Base-by-base conservation (phyloP, 2,888 invertebrate species). In the Heliconius aoede region DNA sequence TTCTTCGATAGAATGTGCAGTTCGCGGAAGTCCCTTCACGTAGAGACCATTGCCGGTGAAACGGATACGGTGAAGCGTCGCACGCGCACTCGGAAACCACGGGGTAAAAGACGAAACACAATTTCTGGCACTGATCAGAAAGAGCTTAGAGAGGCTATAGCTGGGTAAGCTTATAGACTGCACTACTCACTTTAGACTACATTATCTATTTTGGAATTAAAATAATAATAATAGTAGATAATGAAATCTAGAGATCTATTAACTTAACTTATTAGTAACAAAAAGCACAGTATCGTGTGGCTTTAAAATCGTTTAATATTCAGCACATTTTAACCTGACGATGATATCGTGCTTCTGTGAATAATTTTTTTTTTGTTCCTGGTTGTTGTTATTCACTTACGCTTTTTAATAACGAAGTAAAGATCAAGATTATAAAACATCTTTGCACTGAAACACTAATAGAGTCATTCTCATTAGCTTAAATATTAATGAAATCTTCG, bases 51-150 rank as follows among this genome's bases (percentile, higher is more conserved):
- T 78, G 80, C 85, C 78, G 94, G 91, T 76, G 95, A 96, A 85
- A 95, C 95, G 65, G 95, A 95, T 89, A 95, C 95, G 68, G 95
- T 96, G 78, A 96, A 96, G 87, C 95, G 97, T 83, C 94, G 97
- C 84, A 96, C 96, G 74, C 95, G 97, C 86, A 95, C 96, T 72
- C 95, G 97, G 84, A 96, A 97, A 91, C 96, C 97, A 81, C 95
- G 97, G 83, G 97, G 97, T 91, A 97, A 97, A 94, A 95, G 98
- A 95, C 96, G 98, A 89, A 98, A 98, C 93, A 98, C 98, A 86
- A 97, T 98, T 89, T 97, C 98, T 85, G 98, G 98, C 90, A 98
- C 97, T 86, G 98, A 98, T 95, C 97, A 97, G 89, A 97, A 97
- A 94, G 98, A 98, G 95, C 97, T 98, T 91, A 96, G 96, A 91